phyloP scores from a whole-genome alignment of 2,113 vertebrate genomes.

The Herpetotheres cachinnans region DNA sequence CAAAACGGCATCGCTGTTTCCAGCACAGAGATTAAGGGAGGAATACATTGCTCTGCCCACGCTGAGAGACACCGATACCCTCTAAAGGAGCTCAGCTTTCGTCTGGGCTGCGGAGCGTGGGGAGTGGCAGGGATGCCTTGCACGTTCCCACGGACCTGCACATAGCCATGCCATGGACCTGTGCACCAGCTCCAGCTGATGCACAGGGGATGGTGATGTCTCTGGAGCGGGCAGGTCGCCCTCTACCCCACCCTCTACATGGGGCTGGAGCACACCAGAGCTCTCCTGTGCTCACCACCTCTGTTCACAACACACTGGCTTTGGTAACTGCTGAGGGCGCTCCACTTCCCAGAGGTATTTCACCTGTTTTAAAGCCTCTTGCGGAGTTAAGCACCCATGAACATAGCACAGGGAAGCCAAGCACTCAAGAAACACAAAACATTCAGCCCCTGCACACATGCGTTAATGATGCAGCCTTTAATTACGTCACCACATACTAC shows the following conservation, averaged over 20 bases:
- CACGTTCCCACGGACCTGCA: rapidly evolving
- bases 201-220: not conserved
- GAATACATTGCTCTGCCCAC: not conserved
- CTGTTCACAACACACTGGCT: not conserved
- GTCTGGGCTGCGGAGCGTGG: not conserved
- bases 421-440: not conserved
- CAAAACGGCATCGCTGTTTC: not conserved
- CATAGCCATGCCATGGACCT: rapidly evolving
- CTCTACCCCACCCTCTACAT: not conserved
- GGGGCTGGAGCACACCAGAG: not conserved
- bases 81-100: not conserved
- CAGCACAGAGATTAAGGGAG: not conserved
- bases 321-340: not conserved
- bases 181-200: not conserved
- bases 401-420: not conserved
- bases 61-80: rapidly evolving
- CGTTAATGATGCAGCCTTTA: not conserved
- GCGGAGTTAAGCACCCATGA: not conserved
- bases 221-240: not conserved
- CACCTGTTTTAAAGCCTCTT: not conserved
- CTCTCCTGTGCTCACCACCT: not conserved
- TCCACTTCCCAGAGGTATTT: not conserved
- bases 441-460: not conserved
- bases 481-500: not conserved
- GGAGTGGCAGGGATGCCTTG: rapidly evolving